Evolutionary conservation across 2,888 invertebrate species (phyloP), one percentile per base, ranked within the genome.

Genomic region (Flexamia atlantica): DNA sequence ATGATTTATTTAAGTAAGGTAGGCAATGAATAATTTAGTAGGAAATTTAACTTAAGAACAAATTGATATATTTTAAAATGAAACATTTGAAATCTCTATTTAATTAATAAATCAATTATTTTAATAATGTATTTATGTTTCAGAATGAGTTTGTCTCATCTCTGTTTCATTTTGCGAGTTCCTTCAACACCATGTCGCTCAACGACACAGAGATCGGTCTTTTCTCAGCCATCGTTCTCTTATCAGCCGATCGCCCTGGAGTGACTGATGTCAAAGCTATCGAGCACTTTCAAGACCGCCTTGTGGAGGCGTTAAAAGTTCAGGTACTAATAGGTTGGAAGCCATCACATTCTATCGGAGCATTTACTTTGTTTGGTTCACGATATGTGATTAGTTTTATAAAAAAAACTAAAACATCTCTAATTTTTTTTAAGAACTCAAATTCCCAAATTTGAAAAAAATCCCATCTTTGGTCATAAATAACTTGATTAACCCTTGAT

Each of bases 191-290:
- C 85, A 92, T 97, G 88, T 93, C 95, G 85, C 91, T 98, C 89
- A 95, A 95, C 88, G 98, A 99, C 89, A 95, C 97, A 42, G 99
- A 99, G 91, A 92, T 98, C 88, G 98, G 97, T 0, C 92, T 98
- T 84, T 97, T 96, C 91, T 95, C 97, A 10, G 97, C 96, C 36
- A 94, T 96, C 81, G 95, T 98, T 83, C 92, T 99, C 87, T 92
- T 98, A 85, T 95, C 95, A 86, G 93, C 96, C 85, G 96, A 96
- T 88, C 94, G 98, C 83, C 92, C 93, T 0, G 97, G 96, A 1
- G 93, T 98, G 85, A 94, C 94, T 84, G 97, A 97, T 89, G 92
- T 94, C 76, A 96, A 96, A 90, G 92, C 94, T 83, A 95, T 97
- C 87, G 94, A 95, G 89, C 93, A 94, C 88, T 93, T 95, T 88